These are phyloP conservation scores for Spongilla lacustris DNA, from an alignment of 37 sponge, comb jelly and placozoan species.

Conservation along the genomic window DNA sequence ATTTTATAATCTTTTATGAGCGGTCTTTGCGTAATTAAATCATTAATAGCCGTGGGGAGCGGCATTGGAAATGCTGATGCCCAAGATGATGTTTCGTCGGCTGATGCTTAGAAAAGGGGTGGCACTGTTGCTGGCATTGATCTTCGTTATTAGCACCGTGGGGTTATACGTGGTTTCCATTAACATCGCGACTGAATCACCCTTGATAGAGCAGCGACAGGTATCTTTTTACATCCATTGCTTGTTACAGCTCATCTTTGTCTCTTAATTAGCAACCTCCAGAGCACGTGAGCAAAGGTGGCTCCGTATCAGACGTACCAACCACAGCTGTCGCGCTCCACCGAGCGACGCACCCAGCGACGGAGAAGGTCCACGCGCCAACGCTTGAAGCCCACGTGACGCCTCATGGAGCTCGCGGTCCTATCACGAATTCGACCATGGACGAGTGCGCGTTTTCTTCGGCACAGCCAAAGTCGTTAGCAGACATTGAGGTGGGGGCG, in stretches of 20 bases:
- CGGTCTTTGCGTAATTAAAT: not conserved
- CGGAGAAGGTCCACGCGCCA: not conserved
- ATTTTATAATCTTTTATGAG: not conserved
- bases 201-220: not conserved
- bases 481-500: not conserved
- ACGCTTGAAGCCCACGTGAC: not conserved
- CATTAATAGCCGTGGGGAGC: no score
- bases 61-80: not conserved
- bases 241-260: not conserved
- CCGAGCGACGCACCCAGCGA: not conserved
- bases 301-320: not conserved
- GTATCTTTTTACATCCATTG: not conserved
- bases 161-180: not conserved
- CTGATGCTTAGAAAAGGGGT: slow-evolving; percentile 41
- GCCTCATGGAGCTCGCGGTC: not conserved
- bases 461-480: not conserved
- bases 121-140: not conserved
- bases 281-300: not conserved
- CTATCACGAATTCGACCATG: not conserved
- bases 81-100: slow-evolving; percentile 20
- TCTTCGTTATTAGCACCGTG: slow-evolving; percentile 12
- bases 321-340: no score
- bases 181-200: not conserved
- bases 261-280: not conserved
- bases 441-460: not conserved